Evolutionary conservation across 2,888 invertebrate species (phyloP), one percentile per base, ranked within the genome.

Genomic region (Andrena marginata): DNA sequence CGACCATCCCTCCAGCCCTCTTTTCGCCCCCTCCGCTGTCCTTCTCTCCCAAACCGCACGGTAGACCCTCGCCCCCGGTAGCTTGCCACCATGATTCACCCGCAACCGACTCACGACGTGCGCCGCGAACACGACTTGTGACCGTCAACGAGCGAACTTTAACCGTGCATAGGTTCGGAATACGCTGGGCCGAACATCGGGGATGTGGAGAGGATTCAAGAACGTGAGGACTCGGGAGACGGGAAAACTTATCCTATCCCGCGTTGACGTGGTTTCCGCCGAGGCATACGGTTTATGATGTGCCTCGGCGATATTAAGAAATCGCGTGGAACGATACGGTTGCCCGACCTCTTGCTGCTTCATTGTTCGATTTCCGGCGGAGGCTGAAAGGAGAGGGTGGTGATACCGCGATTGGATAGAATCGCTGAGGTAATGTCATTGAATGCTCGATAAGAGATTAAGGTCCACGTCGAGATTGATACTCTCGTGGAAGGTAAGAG

Each of bases 111-210:
- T 82, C 71, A 63, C 83, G 85, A 85, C 82, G 80, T 77, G 76
- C 70, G 67, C 84, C 84, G 69, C 80, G 84, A 80, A 62, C 72
- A 77, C 79, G 71, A 65, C 85, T 87, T 79, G 85, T 85, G 87
- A 87, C 88, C 87, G 81, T 89, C 89, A 85, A 91, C 86, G 87
- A 86, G 87, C 82, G 84, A 91, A 90, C 89, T 91, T 91, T 87
- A 88, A 89, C 86, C 84, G 80, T 84, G 85, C 77, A 69, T 75
- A 79, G 78, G 75, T 76, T 86, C 71, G 77, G 84, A 78, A 81
- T 86, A 79, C 62, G 67, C 65, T 35, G 70, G 56, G 8, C 70
- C 54, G 79, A 63, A 42, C 42, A 42, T 42, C 42, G 77, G 73
- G 76, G 70, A 63, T 60, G 67, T 60, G 77, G 51, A 64, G 76